A percentile compares a stretch with the other conserved stretches of the same genome.
Conservation (phyloP, 2,888 invertebrate genomes). For the Calliphora vomitoria region DNA sequence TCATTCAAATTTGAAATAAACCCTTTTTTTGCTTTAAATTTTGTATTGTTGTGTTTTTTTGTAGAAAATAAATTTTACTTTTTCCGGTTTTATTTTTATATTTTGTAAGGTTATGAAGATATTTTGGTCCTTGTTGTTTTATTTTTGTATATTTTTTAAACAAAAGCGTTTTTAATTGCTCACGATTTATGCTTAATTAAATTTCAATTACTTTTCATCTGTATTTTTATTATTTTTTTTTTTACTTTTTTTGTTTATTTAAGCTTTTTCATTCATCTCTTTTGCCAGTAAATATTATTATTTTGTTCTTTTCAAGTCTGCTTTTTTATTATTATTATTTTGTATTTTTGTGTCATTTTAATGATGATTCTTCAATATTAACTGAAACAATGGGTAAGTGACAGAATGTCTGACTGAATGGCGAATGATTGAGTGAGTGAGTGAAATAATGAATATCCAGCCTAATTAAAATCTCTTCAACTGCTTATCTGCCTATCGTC, state of each 20-base stretch:
- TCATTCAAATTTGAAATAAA: conserved; percentile 19
- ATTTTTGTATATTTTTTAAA: conserved; percentile 10
- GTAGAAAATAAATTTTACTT: background rate
- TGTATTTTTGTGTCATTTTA: conserved; percentile 32
- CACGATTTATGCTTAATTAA: conserved; percentile 58
- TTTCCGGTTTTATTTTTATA: background rate
- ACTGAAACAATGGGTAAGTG: background rate
- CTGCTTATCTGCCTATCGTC: conserved; percentile 14
- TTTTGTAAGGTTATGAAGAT: background rate
- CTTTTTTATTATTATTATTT: conserved; percentile 13
- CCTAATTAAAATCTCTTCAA: conserved; percentile 35
- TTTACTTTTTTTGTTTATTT: conserved; percentile 1
- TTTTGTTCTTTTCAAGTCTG: conserved; percentile 14
- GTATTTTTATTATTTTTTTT: no score
- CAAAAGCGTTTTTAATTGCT: conserved; percentile 46
- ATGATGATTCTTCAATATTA: conserved; percentile 10
- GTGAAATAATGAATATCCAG: background rate
- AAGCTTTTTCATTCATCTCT: conserved; percentile 11
- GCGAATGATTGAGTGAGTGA: background rate
- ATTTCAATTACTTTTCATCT: conserved; percentile 43
- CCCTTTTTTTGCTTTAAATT: background rate
- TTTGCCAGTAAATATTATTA: background rate
- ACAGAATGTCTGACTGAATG: background rate
- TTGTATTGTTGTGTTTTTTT: background rate
- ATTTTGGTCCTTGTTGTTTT: conserved; percentile 13